Evolutionary conservation across 2,888 invertebrate species (phyloP), one percentile per base, ranked within the genome.

Genomic region (Holacanthella duospinosa): DNA sequence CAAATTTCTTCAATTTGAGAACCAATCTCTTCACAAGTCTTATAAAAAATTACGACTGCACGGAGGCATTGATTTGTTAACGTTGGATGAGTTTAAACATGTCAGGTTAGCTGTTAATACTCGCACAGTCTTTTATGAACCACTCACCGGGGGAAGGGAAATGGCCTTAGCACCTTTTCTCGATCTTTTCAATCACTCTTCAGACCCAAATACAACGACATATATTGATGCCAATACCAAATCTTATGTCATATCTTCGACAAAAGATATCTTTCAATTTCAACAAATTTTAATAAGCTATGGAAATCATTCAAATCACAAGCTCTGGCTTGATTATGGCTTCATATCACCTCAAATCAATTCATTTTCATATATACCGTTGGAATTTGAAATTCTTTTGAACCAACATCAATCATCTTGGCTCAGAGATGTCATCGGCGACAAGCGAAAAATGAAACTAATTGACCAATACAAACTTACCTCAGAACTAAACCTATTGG

Each of bases 281-380:
- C 79, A 84, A 43, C 87, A 94, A 80, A 84, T 92, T 61, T 93
- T 89, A 76, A 93, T 94, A 72, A 89, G 87, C 72, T 94, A 94
- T 75, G 94, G 93, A 1, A 80, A 85, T 44, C 87, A 92, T 75
- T 83, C 86, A 72, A 94, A 89, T 78, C 77, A 83, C 0, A 88
- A 87, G 76, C 79, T 94, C n/a, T 83, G 89, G 36, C 80, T 86
- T 0, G 90, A 94, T 74, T 94, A 94, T 79, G 94, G 94, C 0
- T 94, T 94, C 77, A 85, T 84, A 73, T 77, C 78, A 3, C 27
- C 87, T 66, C 81, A 84, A 0, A 75, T 78, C 4, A 91, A 90
- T 80, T 80, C 81, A 36, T 79, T 87, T 71, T 88, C 89, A 77
- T 82, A 78, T 75, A 81, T 88, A 59, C 77, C 80, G 60, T 82